These are phyloP conservation scores for Bubo bubo DNA, from an alignment of 2,113 vertebrate species.

Conservation along the genomic window DNA sequence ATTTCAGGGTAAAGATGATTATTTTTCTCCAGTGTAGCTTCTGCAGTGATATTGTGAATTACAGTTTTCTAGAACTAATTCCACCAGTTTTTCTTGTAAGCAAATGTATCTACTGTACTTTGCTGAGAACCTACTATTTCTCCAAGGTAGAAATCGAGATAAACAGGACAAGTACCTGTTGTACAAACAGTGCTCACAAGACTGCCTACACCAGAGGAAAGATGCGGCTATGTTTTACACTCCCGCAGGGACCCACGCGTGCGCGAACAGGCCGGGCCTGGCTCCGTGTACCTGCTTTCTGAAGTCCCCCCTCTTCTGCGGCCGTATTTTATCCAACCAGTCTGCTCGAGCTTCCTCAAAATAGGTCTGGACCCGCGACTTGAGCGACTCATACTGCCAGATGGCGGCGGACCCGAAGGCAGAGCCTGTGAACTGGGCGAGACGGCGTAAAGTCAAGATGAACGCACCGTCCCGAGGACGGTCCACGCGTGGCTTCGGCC, in stretches of 20 bases:
- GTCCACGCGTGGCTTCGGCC: background rate
- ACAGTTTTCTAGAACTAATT: background rate
- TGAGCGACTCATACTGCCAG: conserved; percentile 95
- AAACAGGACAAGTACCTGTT: accelerated
- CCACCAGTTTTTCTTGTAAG: background rate
- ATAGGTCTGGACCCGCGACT: conserved; percentile 87
- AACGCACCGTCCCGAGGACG: too few species aligned
- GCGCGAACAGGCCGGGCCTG: accelerated
- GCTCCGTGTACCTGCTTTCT: conserved; percentile 83
- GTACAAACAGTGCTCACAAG: accelerated
- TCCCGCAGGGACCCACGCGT: background rate
- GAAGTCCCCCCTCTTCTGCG: conserved; percentile 86
- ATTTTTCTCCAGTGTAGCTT: background rate
- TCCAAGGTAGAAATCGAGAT: background rate
- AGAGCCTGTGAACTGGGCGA: conserved; percentile 90
- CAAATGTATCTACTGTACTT: accelerated
- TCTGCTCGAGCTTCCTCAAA: conserved; percentile 84
- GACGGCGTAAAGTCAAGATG: background rate
- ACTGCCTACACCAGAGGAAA: too few species aligned
- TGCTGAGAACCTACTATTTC: background rate
- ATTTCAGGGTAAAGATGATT: background rate
- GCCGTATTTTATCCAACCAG: conserved; percentile 88
- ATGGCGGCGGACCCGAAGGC: conserved; percentile 90
- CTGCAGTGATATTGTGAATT: background rate
- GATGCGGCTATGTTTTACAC: accelerated